These are phyloP conservation scores for Thalassoma bifasciatum DNA, from an alignment of 2,113 vertebrate species.

Conservation along the genomic window DNA sequence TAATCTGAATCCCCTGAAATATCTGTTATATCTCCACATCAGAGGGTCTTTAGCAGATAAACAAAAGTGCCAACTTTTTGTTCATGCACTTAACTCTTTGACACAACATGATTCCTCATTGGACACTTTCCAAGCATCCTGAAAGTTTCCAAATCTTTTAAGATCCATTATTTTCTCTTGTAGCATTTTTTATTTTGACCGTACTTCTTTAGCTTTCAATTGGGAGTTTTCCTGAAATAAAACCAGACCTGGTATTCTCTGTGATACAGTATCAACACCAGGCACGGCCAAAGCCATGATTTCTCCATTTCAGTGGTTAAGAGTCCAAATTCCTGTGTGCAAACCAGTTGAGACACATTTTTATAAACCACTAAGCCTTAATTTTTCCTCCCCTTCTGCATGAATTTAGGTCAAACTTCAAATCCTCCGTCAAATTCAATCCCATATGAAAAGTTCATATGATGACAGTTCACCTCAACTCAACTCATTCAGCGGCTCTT, in stretches of 20 bases:
- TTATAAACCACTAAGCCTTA: neutral
- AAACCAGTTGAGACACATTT: neutral
- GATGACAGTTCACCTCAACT: too few species aligned
- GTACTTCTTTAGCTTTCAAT: neutral
- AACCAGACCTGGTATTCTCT: neutral
- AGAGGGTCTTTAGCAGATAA: neutral
- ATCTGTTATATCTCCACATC: neutral
- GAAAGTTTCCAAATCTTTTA: neutral
- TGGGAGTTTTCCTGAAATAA: neutral
- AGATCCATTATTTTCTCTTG: too few species aligned
- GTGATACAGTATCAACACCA: neutral
- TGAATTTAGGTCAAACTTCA: too few species aligned
- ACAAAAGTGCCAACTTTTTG: neutral
- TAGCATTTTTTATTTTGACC: too few species aligned
- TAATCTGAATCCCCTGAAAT: neutral
- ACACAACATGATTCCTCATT: too few species aligned
- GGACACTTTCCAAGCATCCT: neutral
- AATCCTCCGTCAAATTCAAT: too few species aligned
- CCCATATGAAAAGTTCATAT: too few species aligned
- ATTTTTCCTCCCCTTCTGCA: too few species aligned
- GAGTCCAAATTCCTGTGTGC: conserved; percentile 3
- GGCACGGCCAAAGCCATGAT: neutral
- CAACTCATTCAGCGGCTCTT: too few species aligned
- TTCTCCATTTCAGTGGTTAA: neutral
- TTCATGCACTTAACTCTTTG: neutral